Evolutionary conservation across 1,140 invertebrate genomes (phyloP).

Genomic region (Caenorhabditis latens): DNA sequence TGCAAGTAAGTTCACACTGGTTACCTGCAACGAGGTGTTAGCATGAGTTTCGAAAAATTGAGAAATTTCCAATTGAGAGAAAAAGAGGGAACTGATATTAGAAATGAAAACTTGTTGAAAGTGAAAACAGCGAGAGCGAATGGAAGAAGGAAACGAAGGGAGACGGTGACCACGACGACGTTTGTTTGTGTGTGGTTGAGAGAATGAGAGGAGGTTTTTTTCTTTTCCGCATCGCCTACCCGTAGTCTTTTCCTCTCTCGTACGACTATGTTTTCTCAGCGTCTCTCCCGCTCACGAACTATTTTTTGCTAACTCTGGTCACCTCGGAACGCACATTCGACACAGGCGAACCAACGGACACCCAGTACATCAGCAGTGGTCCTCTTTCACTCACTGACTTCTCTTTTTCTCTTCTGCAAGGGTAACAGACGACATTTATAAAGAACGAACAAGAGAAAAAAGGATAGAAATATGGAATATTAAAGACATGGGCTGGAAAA

Average conservation of each 20-base stretch:
- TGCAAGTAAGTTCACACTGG: too few relatives aligned
- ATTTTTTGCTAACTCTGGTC: background rate
- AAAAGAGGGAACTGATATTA: too few relatives aligned
- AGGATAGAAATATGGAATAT: background rate
- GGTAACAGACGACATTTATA: constrained; percentile 4
- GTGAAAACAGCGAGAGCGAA: background rate
- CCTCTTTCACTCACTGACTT: background rate
- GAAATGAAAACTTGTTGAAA: background rate
- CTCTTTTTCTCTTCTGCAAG: background rate
- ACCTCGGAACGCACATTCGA: too few relatives aligned
- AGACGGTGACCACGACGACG: constrained; percentile 2
- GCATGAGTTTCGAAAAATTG: too few relatives aligned
- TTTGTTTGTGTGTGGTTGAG: constrained; percentile 34
- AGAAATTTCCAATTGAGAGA: too few relatives aligned
- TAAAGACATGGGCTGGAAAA: too few relatives aligned
- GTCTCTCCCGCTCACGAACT: background rate
- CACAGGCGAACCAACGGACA: background rate
- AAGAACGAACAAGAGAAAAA: background rate
- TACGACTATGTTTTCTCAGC: background rate
- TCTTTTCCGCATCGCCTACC: background rate
- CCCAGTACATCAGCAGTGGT: too few relatives aligned
- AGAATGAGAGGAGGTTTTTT: background rate
- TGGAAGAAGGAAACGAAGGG: background rate
- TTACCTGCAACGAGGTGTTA: too few relatives aligned
- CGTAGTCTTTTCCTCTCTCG: background rate